Evolutionary conservation across 2,888 invertebrate species (phyloP).

Genomic region (Heteromyza rotundicornis): DNA sequence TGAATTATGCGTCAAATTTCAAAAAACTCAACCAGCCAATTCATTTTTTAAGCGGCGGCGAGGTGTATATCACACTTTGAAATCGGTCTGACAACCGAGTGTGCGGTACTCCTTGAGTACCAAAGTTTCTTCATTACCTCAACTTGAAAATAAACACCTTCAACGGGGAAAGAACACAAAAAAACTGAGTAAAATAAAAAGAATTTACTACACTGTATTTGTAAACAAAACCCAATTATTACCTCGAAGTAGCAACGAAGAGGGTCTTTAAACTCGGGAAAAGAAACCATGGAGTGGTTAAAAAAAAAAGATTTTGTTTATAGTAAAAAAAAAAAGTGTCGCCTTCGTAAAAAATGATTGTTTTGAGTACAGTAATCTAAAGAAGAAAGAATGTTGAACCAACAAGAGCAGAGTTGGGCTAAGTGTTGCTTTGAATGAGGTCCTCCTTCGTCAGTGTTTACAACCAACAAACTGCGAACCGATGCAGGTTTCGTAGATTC

Average conservation of each 20-base stretch:
- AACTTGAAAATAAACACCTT: constrained; percentile 46
- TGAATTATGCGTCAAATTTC: constrained; percentile 39
- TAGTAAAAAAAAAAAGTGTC: constrained; percentile 19
- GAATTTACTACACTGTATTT: constrained; percentile 30
- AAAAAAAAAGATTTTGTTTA: constrained; percentile 19
- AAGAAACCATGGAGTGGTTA: neutral
- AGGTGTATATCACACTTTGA: constrained; percentile 15
- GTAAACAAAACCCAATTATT: constrained; percentile 22
- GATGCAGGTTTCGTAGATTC: neutral
- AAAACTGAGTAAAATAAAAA: neutral
- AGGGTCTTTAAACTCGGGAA: constrained; percentile 25
- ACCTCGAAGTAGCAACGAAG: constrained; percentile 20
- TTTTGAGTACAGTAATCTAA: too few species aligned
- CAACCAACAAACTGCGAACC: too few species aligned
- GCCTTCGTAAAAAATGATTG: constrained; percentile 5
- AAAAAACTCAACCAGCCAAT: constrained; percentile 33
- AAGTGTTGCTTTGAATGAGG: neutral
- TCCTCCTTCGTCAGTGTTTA: neutral
- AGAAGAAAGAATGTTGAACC: too few species aligned
- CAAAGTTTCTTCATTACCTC: constrained; percentile 41
- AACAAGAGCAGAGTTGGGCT: neutral
- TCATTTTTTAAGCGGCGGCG: constrained; percentile 13
- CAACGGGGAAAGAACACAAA: constrained; percentile 3
- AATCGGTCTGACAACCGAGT: constrained; percentile 19
- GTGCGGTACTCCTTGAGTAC: too few species aligned